Evolutionary conservation across 2,888 invertebrate species (phyloP), one percentile per base, ranked within the genome.

Genomic region (Parasteatoda lunata): DNA sequence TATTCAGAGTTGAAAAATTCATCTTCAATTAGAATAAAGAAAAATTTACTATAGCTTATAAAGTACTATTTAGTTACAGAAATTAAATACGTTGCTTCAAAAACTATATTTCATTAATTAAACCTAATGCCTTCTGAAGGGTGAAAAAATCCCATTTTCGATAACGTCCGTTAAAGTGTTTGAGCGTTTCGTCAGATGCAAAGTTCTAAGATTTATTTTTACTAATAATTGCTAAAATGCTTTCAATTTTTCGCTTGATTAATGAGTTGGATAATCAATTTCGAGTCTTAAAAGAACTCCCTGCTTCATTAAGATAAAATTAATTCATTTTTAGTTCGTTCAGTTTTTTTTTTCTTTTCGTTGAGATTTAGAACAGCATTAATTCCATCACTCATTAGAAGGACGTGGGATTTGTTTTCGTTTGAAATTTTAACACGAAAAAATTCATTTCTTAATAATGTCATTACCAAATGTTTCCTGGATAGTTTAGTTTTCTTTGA

Each of bases 291-390:
- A 72, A 72, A 70, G 66, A 86, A 76, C 47, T 70, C 30, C 64
- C 76, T 70, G 76, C 83, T 86, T 81, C 80, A 86, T 86, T 86
- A 86, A 86, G 76, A 81, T 80, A 77, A 86, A 85, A 86, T 75
- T 78, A 84, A 78, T 72, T 66, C 68, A 54, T 73, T 72, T 84
- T 69, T 47, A 4, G 47, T 65, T n/a, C 15, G 51, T 69, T 77
- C 6, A 48, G 9, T 68, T 9, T 68, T 9, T 15, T 66, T 66
- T 68, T 9, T 9, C 45, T 68, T 68, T 59, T 59, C 30, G 30
- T 30, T 30, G 30, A 30, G 30, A 30, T 30, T 59, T 59, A 59
- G n/a, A 13, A 9, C 13, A 59, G 59, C 9, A 8, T 59, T 59
- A 59, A 59, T 59, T 59, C n/a, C 59, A 8, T 7, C 59, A 59